A percentile compares a stretch with the other conserved stretches of the same genome.
phyloP scores from a whole-genome alignment of 2,113 vertebrate species.

The Solenodon paradoxus region DNA sequence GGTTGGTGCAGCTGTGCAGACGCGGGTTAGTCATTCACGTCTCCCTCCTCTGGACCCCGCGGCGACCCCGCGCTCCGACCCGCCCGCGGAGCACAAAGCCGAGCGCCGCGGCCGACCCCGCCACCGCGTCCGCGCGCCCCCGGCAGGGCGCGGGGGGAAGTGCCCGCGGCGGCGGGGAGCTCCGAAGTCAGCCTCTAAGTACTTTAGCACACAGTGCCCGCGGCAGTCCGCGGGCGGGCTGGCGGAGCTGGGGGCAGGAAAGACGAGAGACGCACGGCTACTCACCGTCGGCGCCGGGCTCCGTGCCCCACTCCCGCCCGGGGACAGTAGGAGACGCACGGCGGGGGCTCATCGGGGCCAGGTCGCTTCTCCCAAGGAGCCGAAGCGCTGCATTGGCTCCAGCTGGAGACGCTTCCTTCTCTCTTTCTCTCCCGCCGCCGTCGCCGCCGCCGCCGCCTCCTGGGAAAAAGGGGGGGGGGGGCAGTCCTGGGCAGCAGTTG shows the following conservation, averaged over 20 bases:
- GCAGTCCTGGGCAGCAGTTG: conserved; percentile 57
- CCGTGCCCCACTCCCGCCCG: not conserved
- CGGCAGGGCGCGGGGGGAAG: conserved; percentile 44
- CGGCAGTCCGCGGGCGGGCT: not conserved
- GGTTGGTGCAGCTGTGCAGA: conserved; percentile 50
- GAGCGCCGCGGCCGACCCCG: not conserved
- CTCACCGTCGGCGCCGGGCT: conserved; percentile 61
- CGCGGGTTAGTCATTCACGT: not conserved
- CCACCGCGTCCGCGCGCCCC: conserved; percentile 59
- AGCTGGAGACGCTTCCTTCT: conserved; percentile 55
- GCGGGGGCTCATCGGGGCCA: not conserved
- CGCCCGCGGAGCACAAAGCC: conserved; percentile 57
- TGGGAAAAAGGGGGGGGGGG: conserved; percentile 33
- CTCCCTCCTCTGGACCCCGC: conserved; percentile 24
- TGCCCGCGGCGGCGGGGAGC: not conserved
- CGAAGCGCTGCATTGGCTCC: not conserved
- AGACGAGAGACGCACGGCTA: conserved; percentile 13
- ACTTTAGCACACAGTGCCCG: not conserved
- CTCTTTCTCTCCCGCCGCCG: conserved; percentile 42
- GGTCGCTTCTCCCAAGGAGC: conserved; percentile 8
- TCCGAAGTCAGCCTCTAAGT: not conserved
- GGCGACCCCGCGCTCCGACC: not conserved
- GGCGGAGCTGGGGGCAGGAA: not conserved
- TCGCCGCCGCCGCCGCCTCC: conserved; percentile 50
- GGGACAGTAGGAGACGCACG: not conserved